A percentile compares a stretch with the other conserved stretches of the same genome.
Conservation (phyloP, 2,888 invertebrate species). For the Candidula unifasciata region DNA sequence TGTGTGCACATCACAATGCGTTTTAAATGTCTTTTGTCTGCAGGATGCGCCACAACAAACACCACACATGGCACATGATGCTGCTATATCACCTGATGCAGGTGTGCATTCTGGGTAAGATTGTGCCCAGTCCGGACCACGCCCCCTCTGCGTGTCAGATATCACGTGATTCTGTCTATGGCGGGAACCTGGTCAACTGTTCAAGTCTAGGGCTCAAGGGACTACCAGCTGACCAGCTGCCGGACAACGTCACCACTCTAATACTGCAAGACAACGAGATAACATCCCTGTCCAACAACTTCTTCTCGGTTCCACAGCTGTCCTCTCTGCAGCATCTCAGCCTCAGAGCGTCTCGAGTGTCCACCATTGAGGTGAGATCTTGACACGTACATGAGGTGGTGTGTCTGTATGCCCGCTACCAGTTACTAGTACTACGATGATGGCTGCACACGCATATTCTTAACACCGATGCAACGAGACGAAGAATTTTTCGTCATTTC, state of each 20-base stretch:
- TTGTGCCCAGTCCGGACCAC: background rate
- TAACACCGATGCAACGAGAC: no score
- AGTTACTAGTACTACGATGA: no score
- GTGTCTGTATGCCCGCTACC: no score
- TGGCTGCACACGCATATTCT: no score
- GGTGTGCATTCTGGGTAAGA: background rate
- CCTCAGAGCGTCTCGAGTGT: background rate
- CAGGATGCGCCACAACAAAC: no score
- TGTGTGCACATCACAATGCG: no score
- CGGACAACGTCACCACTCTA: background rate
- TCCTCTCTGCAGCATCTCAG: background rate
- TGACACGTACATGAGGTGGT: no score
- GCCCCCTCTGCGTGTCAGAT: background rate
- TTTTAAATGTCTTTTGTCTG: no score
- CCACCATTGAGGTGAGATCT: background rate
- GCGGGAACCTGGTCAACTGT: background rate
- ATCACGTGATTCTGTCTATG: background rate
- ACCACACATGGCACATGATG: no score
- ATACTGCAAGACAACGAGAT: background rate
- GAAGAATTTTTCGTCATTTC: no score
- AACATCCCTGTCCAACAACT: background rate
- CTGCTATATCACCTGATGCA: no score
- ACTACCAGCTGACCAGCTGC: background rate
- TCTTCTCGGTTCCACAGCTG: background rate
- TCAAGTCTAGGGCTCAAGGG: background rate